Conservation (phyloP, 2,888 invertebrate genomes). For the Saturnia pavonia region DNA sequence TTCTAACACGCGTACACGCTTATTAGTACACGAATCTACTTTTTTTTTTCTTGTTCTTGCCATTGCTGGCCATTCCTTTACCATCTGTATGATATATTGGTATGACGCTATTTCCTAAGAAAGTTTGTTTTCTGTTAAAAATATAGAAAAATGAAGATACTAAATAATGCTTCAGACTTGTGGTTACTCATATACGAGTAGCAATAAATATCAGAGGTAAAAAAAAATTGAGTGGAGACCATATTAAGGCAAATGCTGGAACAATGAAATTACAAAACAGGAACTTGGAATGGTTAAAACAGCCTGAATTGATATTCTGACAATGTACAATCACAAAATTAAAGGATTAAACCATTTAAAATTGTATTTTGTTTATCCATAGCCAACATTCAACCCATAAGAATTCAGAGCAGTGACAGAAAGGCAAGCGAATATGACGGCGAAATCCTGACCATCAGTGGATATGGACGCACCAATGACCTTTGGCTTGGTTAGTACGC, state of each 20-base stretch:
- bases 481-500: slow-evolving; percentile 28
- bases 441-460: slow-evolving; percentile 30
- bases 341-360: not conserved
- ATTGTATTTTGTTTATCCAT: not conserved
- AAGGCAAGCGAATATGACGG: slow-evolving; percentile 26
- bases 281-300: too few relatives aligned
- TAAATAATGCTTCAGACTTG: not conserved
- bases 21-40: too few relatives aligned
- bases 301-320: too few relatives aligned
- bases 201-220: not conserved
- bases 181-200: not conserved
- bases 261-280: too few relatives aligned
- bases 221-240: not conserved
- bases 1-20: too few relatives aligned
- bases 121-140: too few relatives aligned
- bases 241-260: not conserved
- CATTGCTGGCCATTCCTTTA: too few relatives aligned
- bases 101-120: too few relatives aligned
- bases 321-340: not conserved
- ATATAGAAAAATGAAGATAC: too few relatives aligned
- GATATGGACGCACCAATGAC: slow-evolving; percentile 35
- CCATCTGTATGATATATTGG: too few relatives aligned
- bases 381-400: slow-evolving; percentile 22
- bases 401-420: slow-evolving; percentile 28
- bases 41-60: too few relatives aligned